Evolutionary conservation across 1,140 invertebrate genomes (phyloP).

Genomic region (Odontomachus brunneus): DNA sequence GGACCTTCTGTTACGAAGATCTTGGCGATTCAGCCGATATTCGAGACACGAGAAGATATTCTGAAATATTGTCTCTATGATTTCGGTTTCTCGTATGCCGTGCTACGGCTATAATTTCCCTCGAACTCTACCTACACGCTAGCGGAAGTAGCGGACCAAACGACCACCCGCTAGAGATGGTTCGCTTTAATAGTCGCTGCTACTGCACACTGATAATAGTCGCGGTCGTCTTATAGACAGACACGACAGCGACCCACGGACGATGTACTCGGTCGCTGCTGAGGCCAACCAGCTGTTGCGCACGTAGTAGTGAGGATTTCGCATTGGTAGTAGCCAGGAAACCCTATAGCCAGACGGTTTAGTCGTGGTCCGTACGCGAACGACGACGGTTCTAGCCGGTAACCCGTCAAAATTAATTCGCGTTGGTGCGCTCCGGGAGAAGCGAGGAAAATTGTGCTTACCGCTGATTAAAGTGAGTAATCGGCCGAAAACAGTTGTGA

Average conservation of each 20-base stretch:
- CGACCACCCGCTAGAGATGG: background rate
- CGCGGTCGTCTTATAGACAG: constrained; percentile 38
- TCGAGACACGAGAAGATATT: constrained; percentile 8
- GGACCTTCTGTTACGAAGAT: too few species aligned
- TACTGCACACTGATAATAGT: constrained; percentile 14
- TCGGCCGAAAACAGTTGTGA: background rate
- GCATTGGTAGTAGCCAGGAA: constrained; percentile 9
- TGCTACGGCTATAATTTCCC: background rate
- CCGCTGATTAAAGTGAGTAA: background rate
- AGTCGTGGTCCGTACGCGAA: constrained; percentile 54
- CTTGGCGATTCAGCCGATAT: too few species aligned
- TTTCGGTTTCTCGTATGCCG: background rate
- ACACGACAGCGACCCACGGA: background rate
- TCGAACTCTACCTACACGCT: constrained; percentile 19
- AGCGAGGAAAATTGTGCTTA: background rate
- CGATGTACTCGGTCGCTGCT: background rate
- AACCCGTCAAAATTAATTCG: constrained; percentile 1
- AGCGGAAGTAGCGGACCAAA: constrained; percentile 36
- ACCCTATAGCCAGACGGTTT: constrained; percentile 32
- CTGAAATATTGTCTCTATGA: constrained; percentile 26
- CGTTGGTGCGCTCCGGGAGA: background rate
- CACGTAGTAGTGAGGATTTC: constrained; percentile 23
- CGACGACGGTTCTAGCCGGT: constrained; percentile 19
- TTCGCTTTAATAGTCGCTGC: constrained; percentile 27
- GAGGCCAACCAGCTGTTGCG: background rate